Evolutionary conservation across 2,113 vertebrate species (phyloP), one percentile per base, ranked within the genome.

Genomic region (Cichladusa arquata): DNA sequence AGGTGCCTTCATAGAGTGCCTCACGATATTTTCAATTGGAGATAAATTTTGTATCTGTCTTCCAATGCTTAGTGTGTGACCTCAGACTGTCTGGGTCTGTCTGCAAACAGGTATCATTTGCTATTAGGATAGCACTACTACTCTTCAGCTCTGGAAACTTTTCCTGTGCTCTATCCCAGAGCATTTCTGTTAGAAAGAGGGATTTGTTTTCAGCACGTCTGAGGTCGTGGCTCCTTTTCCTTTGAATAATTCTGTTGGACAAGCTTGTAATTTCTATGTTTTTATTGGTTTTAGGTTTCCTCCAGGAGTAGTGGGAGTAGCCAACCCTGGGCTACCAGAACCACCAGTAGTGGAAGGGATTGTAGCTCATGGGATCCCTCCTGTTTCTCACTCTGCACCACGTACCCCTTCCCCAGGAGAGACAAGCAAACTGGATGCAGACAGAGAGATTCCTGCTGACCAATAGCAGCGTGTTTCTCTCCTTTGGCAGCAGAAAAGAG

Each of bases 361-460:
- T 76, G 98, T 99, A 97, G 86, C 98, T 86, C 98, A 98, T 60
- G 97, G 98, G 45, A 98, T 99, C 61, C 97, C 99, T 95, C 98
- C 99, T 5, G 98, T 99, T 88, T 98, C 99, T 92, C 99, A 99
- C 92, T 92, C 97, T 90, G 94, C 97, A 78, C 97, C 97, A 2
- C 96, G 96, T 84, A 98, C 98, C 95, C 98, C 98, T 45, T 99
- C 99, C 69, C 99, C 99, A 17, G 98, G 98, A 97, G 98, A 99
- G 86, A 98, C 98, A 10, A 98, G 98, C 88, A 99, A 99, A 98
- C 98, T 98, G 60, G 99, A 99, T 97, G 98, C 98, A 87, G 99
- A 99, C 98, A 99, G 99, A 99, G 99, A 99, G 97, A 98, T 99
- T 97, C 98, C 99, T 94, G 98, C 99, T 88, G 98, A 99, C 98